Evolutionary conservation across 2,888 invertebrate species (phyloP).

Genomic region (Mylabris sibirica): DNA sequence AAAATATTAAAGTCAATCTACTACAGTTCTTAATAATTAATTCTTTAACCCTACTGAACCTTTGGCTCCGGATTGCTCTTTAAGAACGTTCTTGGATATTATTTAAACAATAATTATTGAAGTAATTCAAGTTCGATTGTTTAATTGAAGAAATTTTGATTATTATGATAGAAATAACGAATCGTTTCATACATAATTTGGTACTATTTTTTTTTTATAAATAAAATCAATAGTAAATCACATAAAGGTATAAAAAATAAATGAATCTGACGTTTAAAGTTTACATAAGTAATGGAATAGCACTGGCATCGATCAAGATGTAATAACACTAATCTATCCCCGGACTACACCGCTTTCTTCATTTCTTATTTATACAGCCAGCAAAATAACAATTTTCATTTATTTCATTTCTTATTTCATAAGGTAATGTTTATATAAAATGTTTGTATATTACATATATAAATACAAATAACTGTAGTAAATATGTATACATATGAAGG

Average conservation of each 20-base stretch:
- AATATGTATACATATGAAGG: neutral
- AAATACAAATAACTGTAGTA: neutral
- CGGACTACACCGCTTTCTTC: constrained; percentile 48
- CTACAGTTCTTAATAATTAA: constrained; percentile 45
- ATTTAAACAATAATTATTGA: constrained; percentile 43
- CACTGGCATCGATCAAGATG: constrained; percentile 54
- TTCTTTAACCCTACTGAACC: constrained; percentile 40
- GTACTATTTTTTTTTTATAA: too few species aligned
- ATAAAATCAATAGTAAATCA: neutral
- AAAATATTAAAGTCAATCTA: constrained; percentile 46
- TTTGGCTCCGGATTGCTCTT: constrained; percentile 42
- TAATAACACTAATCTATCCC: constrained; percentile 56
- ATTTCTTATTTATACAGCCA: constrained; percentile 53
- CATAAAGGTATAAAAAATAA: constrained; percentile 27
- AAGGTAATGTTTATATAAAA: constrained; percentile 38
- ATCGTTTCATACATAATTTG: too few species aligned
- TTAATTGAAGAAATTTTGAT: neutral
- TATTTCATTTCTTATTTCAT: constrained; percentile 43
- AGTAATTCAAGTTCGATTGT: constrained; percentile 37
- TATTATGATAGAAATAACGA: neutral
- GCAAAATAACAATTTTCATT: constrained; percentile 54
- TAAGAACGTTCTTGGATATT: constrained; percentile 44
- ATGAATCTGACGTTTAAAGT: constrained; percentile 55
- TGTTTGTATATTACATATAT: constrained; percentile 17
- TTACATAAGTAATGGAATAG: constrained; percentile 57